A percentile compares a stretch with the other conserved stretches of the same genome.
Conservation (phyloP, 2,797 vertebrate species). For the Epinephelus coioides region DNA sequence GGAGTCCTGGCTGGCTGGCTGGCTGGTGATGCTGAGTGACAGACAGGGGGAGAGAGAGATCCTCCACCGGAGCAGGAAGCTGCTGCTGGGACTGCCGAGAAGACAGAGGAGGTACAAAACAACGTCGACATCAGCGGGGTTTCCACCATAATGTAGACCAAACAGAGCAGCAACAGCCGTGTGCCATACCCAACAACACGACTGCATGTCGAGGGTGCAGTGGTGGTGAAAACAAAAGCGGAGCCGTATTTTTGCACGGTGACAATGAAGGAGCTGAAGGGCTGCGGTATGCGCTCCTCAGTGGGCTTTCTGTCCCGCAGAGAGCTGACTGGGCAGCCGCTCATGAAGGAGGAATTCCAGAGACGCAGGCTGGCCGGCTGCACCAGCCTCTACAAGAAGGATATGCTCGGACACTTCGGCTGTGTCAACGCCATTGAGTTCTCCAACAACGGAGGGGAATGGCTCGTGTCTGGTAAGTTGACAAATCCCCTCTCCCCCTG, state of each 20-base stretch:
- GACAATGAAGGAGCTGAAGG: conserved; percentile 89
- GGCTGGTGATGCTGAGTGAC: conserved; percentile 60
- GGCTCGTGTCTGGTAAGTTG: conserved; percentile 96
- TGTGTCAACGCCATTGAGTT: conserved; percentile 99
- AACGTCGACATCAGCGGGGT: conserved; percentile 71
- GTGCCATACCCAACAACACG: conserved; percentile 20
- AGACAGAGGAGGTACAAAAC: conserved; percentile 64
- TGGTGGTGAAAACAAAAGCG: conserved; percentile 29
- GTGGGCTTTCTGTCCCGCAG: conserved; percentile 97
- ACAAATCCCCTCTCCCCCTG: conserved; percentile 38
- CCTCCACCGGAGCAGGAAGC: conserved; percentile 84
- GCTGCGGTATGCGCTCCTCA: conserved; percentile 94
- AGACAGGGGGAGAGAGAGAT: conserved; percentile 59
- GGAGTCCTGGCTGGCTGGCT: not conserved
- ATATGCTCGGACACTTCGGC: conserved; percentile 98
- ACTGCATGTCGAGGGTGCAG: conserved; percentile 50
- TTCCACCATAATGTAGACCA: conserved; percentile 72
- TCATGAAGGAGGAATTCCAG: conserved; percentile 97
- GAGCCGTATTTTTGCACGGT: conserved; percentile 6
- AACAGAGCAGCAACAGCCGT: conserved; percentile 14
- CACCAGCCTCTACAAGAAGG: conserved; percentile 96
- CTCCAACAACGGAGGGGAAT: conserved; percentile 97
- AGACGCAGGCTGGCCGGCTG: conserved; percentile 93
- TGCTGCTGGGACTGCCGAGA: conserved; percentile 58
- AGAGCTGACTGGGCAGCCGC: conserved; percentile 91